Evolutionary conservation across 2,797 vertebrate genomes (phyloP), one percentile per base, ranked within the genome.

Genomic region (Galaxias olidus): DNA sequence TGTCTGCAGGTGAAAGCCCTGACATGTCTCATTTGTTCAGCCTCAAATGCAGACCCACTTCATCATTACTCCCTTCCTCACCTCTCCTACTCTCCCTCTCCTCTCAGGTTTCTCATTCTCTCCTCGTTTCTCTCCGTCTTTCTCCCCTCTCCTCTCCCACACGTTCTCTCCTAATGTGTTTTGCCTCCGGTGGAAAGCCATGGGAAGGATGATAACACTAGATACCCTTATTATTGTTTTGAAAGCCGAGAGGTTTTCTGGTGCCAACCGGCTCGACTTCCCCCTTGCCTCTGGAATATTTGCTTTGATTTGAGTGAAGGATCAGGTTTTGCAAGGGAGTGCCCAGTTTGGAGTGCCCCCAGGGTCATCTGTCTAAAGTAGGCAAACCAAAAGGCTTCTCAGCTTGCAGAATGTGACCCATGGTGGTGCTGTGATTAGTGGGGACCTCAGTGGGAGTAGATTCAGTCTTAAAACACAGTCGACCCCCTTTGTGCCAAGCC

Each of bases 381-480:
- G 30, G 30, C 30, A 66, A 58, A 60, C 64, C 69, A 59, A 72
- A 13, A 4, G 69, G 64, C 74, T 11, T 79, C 69, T 84, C 77
- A 18, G 66, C 66, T 87, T 87, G 78, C 80, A 77, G 75, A 72
- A 59, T 56, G 66, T 76, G 63, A 6, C 6, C 30, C 69, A 56
- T 60, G 68, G 61, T 65, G 73, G 61, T 71, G 68, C 75, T 73
- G 63, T 63, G 52, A 62, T 67, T 55, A 68, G 59, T 74, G 76
- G 74, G 74, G 74, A 77, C 65, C 66, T 72, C 61, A 10, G 66
- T 55, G 55, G 67, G 69, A 71, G 72, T 77, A 71, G 63, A 43
- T 42, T 71, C 44, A 0, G 75, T 78, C 84, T 88, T 86, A 82
- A 86, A 69, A 78, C 59, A 59, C 70, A 66, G 74, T 86, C 82